Base-by-base conservation (phyloP, 2,113 vertebrate genomes). In the Copsychus sechellarum region DNA sequence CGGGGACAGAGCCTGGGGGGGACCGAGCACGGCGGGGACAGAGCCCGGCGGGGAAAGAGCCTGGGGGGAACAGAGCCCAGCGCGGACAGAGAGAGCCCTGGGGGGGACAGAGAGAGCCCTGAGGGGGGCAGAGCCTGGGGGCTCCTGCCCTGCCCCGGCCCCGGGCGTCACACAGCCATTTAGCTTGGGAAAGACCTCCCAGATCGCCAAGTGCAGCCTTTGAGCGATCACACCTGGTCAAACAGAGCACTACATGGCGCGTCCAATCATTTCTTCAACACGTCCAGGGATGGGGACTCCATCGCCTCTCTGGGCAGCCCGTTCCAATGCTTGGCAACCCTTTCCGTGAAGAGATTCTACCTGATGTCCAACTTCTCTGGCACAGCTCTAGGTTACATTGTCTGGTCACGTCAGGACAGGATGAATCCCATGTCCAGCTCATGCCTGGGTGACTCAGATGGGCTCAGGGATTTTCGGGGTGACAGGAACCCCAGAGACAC, bases 111-210 rank as follows among this genome's bases (percentile, higher is more conserved):
- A 61, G 36, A 38, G 38, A 38, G 38, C 38, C 60, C 36, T 33
- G 6, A 31, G 14, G 42, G 47, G 38, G 26, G 20, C 62, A 19
- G 50, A 58, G 77, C 64, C 34, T 23, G 18, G 34, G 21, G 3
- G 4, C 18, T 24, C 50, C 43, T 10, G n/a, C 58, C 45, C 51
- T 9, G 67, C 20, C n/a, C 19, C 34, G 11, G 21, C 23, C 16
- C 26, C 9, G 33, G 23, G 14, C 2, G 1, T 5, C 43, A 2
- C 57, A 3, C n/a, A 12, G 16, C 4, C 11, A 6, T 3, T 11
- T 0, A 14, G 3, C 9, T 18, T 12, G 42, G 50, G 4, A 26
- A 57, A 42, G 11, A 43, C 7, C 16, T 19, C 20, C 69, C 16
- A 11, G 18, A 8, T 14, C 23, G 14, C 28, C 36, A 3, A 21